phyloP scores from a whole-genome alignment of 2,113 vertebrate species.

The Rhinoderma darwinii region DNA sequence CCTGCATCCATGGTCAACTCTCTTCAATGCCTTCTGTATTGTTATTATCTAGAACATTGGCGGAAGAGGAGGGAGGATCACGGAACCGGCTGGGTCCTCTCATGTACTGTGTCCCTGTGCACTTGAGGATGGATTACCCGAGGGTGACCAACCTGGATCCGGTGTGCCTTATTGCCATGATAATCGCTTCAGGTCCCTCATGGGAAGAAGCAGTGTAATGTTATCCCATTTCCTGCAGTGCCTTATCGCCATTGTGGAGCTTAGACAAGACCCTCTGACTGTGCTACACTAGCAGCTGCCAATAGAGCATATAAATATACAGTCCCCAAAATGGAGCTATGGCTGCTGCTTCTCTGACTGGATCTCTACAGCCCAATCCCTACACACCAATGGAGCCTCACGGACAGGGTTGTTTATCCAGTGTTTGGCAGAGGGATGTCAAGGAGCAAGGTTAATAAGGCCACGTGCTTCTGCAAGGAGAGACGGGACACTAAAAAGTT shows the following conservation, averaged over 20 bases:
- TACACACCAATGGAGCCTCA: constrained; percentile 31
- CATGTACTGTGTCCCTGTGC: constrained; percentile 42
- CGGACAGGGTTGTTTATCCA: constrained; percentile 48
- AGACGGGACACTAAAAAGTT: constrained; percentile 44
- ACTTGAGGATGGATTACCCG: constrained; percentile 45
- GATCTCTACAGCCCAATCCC: constrained; percentile 41
- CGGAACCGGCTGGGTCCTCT: constrained; percentile 42
- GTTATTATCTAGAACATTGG: constrained; percentile 20
- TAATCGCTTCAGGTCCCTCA: constrained; percentile 58
- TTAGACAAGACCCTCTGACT: constrained; percentile 60
- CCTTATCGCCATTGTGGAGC: constrained; percentile 60
- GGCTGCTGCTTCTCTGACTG: constrained; percentile 55
- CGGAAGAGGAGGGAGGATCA: constrained; percentile 37
- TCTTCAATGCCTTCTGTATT: constrained; percentile 25
- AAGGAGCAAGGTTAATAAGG: constrained; percentile 51
- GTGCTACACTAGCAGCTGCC: constrained; percentile 55
- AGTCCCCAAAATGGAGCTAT: constrained; percentile 50
- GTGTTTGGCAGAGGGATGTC: constrained; percentile 53
- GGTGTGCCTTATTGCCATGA: constrained; percentile 60
- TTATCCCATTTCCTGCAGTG: constrained; percentile 59
- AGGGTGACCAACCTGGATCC: constrained; percentile 54
- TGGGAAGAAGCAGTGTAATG: constrained; percentile 56
- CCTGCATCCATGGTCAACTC: neutral
- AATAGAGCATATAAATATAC: constrained; percentile 45
- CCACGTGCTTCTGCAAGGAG: constrained; percentile 45